Conservation (phyloP, 2,113 vertebrate genomes). For the Urocynchramus pylzowi region DNA sequence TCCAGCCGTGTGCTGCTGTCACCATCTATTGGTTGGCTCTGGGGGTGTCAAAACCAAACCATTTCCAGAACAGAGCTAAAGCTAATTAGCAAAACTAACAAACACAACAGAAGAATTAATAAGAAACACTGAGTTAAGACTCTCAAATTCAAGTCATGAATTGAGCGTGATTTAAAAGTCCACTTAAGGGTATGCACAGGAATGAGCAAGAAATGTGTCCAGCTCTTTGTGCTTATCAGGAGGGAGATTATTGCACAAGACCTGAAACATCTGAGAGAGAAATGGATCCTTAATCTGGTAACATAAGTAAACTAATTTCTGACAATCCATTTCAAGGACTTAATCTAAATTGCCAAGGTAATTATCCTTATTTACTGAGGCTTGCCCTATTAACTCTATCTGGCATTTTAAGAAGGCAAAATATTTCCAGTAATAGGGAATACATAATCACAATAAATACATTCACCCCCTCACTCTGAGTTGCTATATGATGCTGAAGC, state of each 20-base stretch:
- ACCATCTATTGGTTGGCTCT: conserved; percentile 32
- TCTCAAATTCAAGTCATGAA: neutral
- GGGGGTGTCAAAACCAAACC: conserved; percentile 1
- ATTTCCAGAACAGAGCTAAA: neutral
- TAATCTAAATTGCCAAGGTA: neutral
- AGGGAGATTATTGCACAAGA: neutral
- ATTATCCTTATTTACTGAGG: conserved; percentile 16
- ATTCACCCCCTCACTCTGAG: neutral
- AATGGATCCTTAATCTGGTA: neutral
- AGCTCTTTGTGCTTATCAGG: neutral
- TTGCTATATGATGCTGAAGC: neutral
- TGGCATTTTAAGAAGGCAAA: neutral
- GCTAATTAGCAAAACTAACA: conserved; percentile 26
- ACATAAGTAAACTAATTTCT: conserved; percentile 26
- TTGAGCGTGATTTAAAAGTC: neutral
- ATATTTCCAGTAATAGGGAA: neutral
- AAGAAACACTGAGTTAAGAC: neutral
- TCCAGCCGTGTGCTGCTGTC: neutral
- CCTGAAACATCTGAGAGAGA: neutral
- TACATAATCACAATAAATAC: neutral
- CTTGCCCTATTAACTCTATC: neutral
- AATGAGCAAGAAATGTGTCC: neutral
- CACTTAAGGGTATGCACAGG: neutral
- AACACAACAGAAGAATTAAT: neutral
- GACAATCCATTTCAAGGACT: conserved; percentile 13